These are phyloP conservation scores for Doryteuthis pealeii DNA, from an alignment of 1,140 invertebrate species.

Conservation along the genomic window DNA sequence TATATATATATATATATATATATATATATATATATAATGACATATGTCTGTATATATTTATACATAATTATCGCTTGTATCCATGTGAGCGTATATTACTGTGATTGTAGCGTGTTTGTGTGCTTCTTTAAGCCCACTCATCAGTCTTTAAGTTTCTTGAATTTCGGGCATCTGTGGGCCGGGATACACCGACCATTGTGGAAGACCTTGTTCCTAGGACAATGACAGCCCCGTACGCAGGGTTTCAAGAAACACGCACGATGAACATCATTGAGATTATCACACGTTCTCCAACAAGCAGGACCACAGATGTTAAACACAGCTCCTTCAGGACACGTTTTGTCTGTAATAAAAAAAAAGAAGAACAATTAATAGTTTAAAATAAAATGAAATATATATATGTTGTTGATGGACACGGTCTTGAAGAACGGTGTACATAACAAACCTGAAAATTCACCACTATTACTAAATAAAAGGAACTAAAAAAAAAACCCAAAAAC, in stretches of 20 bases:
- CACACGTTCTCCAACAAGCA: slow-evolving; percentile 52
- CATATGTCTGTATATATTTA: no score
- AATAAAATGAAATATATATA: not conserved
- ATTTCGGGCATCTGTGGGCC: slow-evolving; percentile 43
- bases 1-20: no score
- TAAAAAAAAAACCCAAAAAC: no score
- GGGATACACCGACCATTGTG: slow-evolving; percentile 53
- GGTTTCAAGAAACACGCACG: slow-evolving; percentile 36
- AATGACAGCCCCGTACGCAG: slow-evolving; percentile 55
- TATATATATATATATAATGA: no score
- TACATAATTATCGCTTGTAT: slow-evolving; percentile 1
- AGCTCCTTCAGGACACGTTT: slow-evolving; percentile 46
- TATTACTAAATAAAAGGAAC: no score
- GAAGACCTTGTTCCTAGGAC: slow-evolving; percentile 46
- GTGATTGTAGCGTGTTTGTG: slow-evolving; percentile 14
- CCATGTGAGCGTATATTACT: slow-evolving; percentile 17
- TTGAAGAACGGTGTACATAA: not conserved
- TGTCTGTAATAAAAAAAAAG: slow-evolving; percentile 28
- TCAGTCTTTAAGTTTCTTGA: not conserved
- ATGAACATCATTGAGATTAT: slow-evolving; percentile 36
- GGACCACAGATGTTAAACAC: slow-evolving; percentile 46
- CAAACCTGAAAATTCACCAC: no score
- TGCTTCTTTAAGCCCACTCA: slow-evolving; percentile 13
- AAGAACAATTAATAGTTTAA: not conserved
- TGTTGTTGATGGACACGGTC: not conserved